Percentiles rank a stretch among this genome's conserved stretches.
Evolutionary conservation across 2,888 invertebrate species (phyloP).

Genomic region (Thymelicus acteon): DNA sequence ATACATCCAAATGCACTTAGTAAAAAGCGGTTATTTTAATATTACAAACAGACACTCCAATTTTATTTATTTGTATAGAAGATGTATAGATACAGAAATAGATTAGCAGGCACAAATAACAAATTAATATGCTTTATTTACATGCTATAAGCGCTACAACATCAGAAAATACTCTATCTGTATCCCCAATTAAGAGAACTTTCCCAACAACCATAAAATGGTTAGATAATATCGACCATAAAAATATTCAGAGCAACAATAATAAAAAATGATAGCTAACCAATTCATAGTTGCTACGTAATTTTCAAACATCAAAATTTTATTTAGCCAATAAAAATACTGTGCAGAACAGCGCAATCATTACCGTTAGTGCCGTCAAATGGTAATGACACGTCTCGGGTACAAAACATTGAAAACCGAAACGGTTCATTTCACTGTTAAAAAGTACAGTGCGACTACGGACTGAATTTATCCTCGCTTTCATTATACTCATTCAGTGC

Average conservation of each 20-base stretch:
- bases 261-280: constrained; percentile 5
- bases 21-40: no score
- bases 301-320: constrained; percentile 34
- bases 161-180: neutral
- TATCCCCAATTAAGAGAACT: neutral
- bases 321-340: constrained; percentile 30
- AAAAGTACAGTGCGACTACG: constrained; percentile 27
- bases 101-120: no score
- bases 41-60: no score
- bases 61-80: no score
- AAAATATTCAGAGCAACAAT: neutral
- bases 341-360: constrained; percentile 31
- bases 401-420: constrained; percentile 36
- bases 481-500: constrained; percentile 29
- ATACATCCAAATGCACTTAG: no score
- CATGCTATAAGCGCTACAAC: no score
- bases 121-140: no score
- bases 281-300: constrained; percentile 19
- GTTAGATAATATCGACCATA: constrained; percentile 1
- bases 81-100: no score
- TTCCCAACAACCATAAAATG: neutral
- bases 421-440: constrained; percentile 37
- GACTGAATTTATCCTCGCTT: constrained; percentile 32
- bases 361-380: constrained; percentile 35
- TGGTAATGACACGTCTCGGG: constrained; percentile 36